A percentile compares a stretch with the other conserved stretches of the same genome.
Evolutionary conservation across 2,888 invertebrate species (phyloP).

Genomic region (Craniophora ligustri): DNA sequence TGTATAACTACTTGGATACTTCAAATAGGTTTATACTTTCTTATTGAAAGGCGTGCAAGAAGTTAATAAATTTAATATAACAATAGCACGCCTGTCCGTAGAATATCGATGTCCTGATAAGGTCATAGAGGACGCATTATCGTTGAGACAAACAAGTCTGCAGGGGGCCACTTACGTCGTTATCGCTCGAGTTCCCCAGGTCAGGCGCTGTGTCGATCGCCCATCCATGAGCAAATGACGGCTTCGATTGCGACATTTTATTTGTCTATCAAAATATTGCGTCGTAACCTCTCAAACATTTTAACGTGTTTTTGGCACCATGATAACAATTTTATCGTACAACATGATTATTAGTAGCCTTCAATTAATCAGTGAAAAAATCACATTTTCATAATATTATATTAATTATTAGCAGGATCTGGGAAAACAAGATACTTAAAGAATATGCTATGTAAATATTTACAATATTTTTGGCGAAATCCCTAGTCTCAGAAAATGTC

Average conservation of each 20-base stretch:
- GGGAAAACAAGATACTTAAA: no score
- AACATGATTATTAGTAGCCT: constrained; percentile 18
- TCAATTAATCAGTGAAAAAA: constrained; percentile 11
- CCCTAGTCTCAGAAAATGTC: not conserved
- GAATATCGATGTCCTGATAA: constrained; percentile 53
- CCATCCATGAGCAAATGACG: constrained; percentile 80
- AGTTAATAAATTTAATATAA: constrained; percentile 41
- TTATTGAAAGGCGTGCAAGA: not conserved
- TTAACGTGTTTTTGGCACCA: constrained; percentile 45
- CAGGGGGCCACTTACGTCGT: constrained; percentile 86
- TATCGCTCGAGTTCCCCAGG: constrained; percentile 77
- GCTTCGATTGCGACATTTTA: constrained; percentile 73
- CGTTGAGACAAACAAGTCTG: constrained; percentile 79
- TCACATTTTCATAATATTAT: constrained; percentile 11
- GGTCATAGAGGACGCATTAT: constrained; percentile 75
- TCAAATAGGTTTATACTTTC: no score
- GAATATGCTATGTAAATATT: no score
- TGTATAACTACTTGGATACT: no score
- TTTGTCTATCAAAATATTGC: constrained; percentile 46
- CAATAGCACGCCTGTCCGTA: constrained; percentile 50
- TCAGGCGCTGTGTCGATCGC: constrained; percentile 83
- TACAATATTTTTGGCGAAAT: no score
- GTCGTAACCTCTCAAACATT: constrained; percentile 49
- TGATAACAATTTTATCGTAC: constrained; percentile 30
- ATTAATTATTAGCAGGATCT: constrained; percentile 10